Evolutionary conservation across 2,797 vertebrate species (phyloP).

Genomic region (Acestrorhynchus altus): DNA sequence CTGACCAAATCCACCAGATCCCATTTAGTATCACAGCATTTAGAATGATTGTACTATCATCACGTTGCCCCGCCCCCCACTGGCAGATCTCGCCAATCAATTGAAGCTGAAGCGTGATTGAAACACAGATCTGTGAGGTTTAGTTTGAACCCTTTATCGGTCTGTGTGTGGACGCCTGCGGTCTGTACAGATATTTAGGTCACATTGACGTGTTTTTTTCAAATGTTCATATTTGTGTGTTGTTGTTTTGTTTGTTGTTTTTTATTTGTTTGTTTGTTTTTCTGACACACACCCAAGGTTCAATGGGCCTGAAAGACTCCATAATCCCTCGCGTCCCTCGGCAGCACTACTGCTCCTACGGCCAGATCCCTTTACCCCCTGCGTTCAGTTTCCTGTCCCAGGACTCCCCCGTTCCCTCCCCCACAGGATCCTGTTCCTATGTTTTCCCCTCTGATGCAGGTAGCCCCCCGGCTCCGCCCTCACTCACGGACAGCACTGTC

Average conservation of each 20-base stretch:
- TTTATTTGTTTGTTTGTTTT: constrained; percentile 56
- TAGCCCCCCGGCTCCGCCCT: constrained; percentile 69
- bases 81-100: no score
- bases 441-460: constrained; percentile 76
- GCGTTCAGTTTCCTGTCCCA: constrained; percentile 79
- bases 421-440: constrained; percentile 71
- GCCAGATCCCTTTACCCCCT: constrained; percentile 77
- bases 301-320: constrained; percentile 87
- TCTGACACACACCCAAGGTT: constrained; percentile 78
- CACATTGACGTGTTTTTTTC: no score
- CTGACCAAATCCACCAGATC: no score
- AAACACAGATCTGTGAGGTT: no score
- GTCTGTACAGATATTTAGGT: no score
- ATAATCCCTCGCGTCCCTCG: constrained; percentile 80
- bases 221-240: neutral
- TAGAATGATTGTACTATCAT: no score
- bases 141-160: no score
- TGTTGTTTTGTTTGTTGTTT: neutral
- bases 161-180: no score
- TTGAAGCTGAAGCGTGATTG: no score
- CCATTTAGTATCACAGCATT: no score
- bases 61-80: no score
- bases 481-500: constrained; percentile 62
- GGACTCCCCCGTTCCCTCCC: constrained; percentile 76
- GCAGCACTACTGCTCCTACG: constrained; percentile 81